Evolutionary conservation across 1,140 invertebrate genomes (phyloP).

Genomic region (Sycobia sp.): DNA sequence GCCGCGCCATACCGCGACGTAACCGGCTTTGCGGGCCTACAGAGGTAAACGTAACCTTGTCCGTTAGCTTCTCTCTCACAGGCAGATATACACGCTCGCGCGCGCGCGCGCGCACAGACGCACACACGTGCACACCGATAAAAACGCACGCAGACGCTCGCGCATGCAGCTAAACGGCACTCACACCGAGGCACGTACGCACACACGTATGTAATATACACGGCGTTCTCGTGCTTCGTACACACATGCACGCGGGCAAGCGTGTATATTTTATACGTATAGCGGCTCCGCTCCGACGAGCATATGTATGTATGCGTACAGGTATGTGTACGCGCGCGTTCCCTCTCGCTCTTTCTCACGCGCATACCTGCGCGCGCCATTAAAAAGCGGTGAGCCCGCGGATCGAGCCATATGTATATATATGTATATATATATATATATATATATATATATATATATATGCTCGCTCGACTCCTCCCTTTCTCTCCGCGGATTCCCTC

Average conservation of each 20-base stretch:
- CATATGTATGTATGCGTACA: no score
- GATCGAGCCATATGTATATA: no score
- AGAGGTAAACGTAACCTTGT: constrained; percentile 39
- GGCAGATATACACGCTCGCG: not conserved
- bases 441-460: no score
- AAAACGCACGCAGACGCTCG: no score
- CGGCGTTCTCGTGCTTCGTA: no score
- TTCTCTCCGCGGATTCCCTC: not conserved
- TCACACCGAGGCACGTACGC: no score
- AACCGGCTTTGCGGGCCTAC: constrained; percentile 38
- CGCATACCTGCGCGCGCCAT: constrained; percentile 6
- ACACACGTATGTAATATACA: no score
- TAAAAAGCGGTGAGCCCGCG: not conserved
- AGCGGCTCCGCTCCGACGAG: no score
- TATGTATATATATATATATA: no score
- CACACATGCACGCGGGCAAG: no score
- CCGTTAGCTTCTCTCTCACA: constrained; percentile 17
- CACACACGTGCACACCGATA: not conserved
- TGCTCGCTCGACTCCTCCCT: constrained; percentile 17
- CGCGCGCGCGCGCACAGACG: not conserved
- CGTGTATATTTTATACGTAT: no score
- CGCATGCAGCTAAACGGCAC: no score
- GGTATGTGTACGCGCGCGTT: not conserved
- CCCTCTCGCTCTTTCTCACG: not conserved
- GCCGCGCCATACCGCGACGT: constrained; percentile 20